These are phyloP conservation scores for Falco novaeseelandiae DNA, from an alignment of 2,797 vertebrate genomes.

Conservation along the genomic window DNA sequence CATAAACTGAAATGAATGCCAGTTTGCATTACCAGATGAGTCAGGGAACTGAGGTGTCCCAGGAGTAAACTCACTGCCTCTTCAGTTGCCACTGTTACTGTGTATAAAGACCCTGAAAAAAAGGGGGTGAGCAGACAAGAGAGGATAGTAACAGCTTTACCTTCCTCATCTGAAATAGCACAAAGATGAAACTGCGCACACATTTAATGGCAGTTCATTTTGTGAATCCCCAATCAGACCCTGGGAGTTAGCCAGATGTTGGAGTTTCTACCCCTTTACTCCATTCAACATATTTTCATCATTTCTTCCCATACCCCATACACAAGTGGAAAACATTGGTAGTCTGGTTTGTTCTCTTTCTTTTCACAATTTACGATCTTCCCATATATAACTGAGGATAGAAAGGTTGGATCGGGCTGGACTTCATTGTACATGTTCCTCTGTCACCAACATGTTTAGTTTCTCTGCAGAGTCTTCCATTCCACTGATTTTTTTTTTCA, in stretches of 20 bases:
- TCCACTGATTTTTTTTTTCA: neutral
- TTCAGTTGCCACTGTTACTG: neutral
- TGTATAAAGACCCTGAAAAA: neutral
- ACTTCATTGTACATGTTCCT: neutral
- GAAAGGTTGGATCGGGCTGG: neutral
- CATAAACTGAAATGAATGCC: neutral
- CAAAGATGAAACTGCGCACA: neutral
- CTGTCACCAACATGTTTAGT: neutral
- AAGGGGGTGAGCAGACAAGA: neutral
- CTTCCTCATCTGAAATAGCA: neutral
- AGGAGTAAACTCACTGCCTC: neutral
- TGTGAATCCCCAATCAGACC: neutral
- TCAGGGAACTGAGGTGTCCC: neutral
- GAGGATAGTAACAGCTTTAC: neutral
- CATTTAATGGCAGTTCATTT: neutral
- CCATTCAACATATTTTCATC: neutral
- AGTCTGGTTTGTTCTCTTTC: neutral
- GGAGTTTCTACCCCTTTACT: neutral
- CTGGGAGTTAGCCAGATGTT: rapidly evolving
- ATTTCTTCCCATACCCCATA: neutral
- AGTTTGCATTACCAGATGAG: neutral
- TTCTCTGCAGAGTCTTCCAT: neutral
- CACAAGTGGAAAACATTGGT: neutral
- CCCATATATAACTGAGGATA: neutral
- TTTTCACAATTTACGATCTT: neutral